These are phyloP conservation scores for Chaunax sp. DNA, from an alignment of 2,797 vertebrate genomes.

Conservation along the genomic window DNA sequence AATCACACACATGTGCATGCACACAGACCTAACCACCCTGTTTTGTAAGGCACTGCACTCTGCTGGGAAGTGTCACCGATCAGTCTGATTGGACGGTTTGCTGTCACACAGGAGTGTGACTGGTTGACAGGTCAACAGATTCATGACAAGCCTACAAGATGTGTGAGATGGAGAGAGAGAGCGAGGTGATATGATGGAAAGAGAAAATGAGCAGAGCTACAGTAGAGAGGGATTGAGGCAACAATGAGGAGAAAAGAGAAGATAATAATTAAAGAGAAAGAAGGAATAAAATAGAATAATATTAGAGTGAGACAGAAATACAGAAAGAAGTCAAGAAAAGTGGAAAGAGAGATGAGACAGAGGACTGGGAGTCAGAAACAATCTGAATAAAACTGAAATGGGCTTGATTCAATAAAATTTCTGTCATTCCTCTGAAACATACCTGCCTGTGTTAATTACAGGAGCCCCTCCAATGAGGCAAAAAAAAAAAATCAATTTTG, in stretches of 20 bases:
- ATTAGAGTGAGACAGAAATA: too few species aligned
- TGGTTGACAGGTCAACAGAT: slow-evolving; percentile 53
- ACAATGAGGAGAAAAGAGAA: too few species aligned
- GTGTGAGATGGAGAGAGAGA: neutral
- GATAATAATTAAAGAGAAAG: too few species aligned
- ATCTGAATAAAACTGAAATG: too few species aligned
- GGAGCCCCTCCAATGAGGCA: slow-evolving; percentile 34
- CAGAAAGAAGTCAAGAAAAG: too few species aligned
- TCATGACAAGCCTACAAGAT: slow-evolving; percentile 15
- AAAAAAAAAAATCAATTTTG: slow-evolving; percentile 42
- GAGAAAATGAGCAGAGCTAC: too few species aligned
- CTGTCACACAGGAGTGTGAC: slow-evolving; percentile 33
- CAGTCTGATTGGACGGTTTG: slow-evolving; percentile 36
- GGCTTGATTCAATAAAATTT: too few species aligned
- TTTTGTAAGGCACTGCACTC: slow-evolving; percentile 21
- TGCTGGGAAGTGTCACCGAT: slow-evolving; percentile 40
- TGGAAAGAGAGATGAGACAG: too few species aligned
- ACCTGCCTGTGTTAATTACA: slow-evolving; percentile 46
- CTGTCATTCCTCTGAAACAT: slow-evolving; percentile 21
- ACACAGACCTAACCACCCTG: slow-evolving; percentile 3
- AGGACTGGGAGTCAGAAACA: too few species aligned
- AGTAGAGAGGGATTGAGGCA: too few species aligned
- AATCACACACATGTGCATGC: neutral
- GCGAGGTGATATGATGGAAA: too few species aligned
- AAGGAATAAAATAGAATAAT: too few species aligned